These are phyloP conservation scores for Alfaro cultratus DNA, from an alignment of 2,797 vertebrate species.

Conservation along the genomic window DNA sequence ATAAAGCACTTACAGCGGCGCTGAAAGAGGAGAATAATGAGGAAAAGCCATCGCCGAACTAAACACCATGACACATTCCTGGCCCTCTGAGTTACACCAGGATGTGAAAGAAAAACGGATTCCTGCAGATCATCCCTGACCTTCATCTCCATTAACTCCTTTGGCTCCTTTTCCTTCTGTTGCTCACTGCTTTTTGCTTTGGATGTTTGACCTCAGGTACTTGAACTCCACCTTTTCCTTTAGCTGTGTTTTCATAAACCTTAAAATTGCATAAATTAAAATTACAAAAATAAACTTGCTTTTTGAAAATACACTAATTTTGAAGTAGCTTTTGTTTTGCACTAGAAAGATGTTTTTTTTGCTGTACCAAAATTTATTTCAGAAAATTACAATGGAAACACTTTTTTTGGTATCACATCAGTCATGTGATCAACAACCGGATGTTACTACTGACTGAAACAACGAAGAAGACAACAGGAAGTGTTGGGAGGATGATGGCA, in stretches of 20 bases:
- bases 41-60: not conserved
- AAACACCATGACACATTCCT: not conserved
- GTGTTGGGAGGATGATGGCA: no score
- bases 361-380: no score
- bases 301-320: no score
- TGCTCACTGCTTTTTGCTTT: not conserved
- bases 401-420: no score
- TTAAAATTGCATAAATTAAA: no score
- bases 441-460: no score
- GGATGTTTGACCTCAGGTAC: not conserved
- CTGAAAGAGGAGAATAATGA: not conserved
- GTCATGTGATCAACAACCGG: no score
- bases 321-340: no score
- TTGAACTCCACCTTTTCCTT: not conserved
- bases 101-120: not conserved
- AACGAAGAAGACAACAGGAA: no score
- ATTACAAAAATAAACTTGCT: no score
- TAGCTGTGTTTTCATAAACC: not conserved
- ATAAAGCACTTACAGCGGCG: not conserved
- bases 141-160: not conserved
- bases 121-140: not conserved
- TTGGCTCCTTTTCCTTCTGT: not conserved
- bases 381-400: no score
- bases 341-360: no score
- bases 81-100: not conserved